Base-by-base conservation (phyloP, 1,140 invertebrate genomes). In the Meloidogyne exigua region DNA sequence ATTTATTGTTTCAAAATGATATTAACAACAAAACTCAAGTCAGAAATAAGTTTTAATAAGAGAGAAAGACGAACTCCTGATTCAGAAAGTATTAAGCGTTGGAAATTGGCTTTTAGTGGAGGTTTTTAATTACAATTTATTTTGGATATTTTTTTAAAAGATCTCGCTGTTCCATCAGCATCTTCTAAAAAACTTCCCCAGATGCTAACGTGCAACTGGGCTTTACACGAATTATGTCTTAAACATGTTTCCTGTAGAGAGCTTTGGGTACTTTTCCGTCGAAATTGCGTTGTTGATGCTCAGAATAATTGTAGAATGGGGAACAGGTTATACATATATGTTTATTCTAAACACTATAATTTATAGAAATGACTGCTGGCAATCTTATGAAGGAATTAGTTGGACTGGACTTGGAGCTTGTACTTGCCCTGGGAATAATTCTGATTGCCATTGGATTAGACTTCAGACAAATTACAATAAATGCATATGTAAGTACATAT, bases 381-480 rank as follows among this genome's bases (percentile, higher is more conserved):
- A 86, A 70, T 84, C 84, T 2, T 86, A 81, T 75, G 85, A 86
- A 72, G 85, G 85, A 15, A 81, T 86, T 21, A 82, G 79, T 23
- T 86, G 85, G 85, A 84, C 84, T 13, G 85, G 85, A 18, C 76
- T 86, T 2, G 85, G 85, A 7, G 77, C 79, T 32, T 86, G 85
- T 68, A 78, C 74, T 3, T 86, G 85, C 72, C 28, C 71, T 28
- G 76, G 80, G 5, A 83, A 80, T 66, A 83, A 83, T 42, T 86
- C 84, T 4, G 85, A 86, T 73, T 86, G 85, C 39, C 85, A 86
- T 72, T 86, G 85, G 85, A 86, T 86, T 76, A 69, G 85, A 18
- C 75, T 86, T 21, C 85, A 86, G 64, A 86, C 85, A 13, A 86
- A 84, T 69, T 86, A 87, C 70, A 86, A 86, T 66, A 86, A 86